Percentiles rank a stretch among this genome's conserved stretches.
Conservation (phyloP, 2,888 invertebrate species). For the Phragmatobia fuliginosa region DNA sequence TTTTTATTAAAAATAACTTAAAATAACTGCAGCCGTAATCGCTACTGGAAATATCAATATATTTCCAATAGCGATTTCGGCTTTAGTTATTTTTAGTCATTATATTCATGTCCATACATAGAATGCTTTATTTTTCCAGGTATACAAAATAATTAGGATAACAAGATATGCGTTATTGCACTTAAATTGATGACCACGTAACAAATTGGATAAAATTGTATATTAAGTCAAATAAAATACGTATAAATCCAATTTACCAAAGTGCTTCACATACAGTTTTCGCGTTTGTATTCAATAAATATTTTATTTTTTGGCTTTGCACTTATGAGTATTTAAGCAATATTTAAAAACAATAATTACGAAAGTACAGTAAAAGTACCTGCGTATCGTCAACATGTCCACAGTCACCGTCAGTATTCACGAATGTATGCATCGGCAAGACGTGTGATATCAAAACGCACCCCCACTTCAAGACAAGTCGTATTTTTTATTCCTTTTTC, state of each 20-base stretch:
- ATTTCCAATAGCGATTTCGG: too few species aligned
- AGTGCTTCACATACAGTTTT: background rate
- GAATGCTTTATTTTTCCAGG: background rate
- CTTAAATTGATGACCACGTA: slow-evolving; percentile 36
- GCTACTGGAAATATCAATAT: too few species aligned
- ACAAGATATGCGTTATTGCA: slow-evolving; percentile 20
- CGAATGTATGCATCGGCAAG: background rate
- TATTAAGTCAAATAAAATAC: background rate
- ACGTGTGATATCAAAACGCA: background rate
- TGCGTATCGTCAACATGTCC: background rate
- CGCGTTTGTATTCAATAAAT: background rate
- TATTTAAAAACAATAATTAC: background rate
- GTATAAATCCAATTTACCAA: background rate
- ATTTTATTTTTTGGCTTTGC: background rate
- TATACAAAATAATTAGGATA: background rate
- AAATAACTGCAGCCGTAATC: too few species aligned
- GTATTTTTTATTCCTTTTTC: too few species aligned
- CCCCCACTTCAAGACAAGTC: background rate
- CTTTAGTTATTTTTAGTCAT: too few species aligned
- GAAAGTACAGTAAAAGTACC: background rate
- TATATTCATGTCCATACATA: too few species aligned
- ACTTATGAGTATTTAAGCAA: background rate
- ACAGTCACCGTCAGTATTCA: too few species aligned
- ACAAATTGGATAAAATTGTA: slow-evolving; percentile 11
- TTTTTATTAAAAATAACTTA: background rate